phyloP scores from a whole-genome alignment of 2,113 vertebrate species.

The Pristiophorus japonicus region DNA sequence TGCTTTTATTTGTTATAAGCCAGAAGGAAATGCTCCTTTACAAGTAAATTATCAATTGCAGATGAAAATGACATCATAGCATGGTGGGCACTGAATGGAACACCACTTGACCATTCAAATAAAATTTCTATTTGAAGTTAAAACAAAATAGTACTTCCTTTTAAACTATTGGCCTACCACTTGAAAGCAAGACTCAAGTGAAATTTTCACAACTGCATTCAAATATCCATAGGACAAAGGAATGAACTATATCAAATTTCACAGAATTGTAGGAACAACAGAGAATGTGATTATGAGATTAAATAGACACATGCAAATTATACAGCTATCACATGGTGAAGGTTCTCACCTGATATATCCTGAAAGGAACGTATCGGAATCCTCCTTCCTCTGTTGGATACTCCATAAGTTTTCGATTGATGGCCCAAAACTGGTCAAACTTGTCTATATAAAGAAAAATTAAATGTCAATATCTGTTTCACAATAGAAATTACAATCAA shows the following conservation, averaged over 20 bases:
- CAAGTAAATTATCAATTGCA: not conserved
- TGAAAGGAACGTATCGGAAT: conserved; percentile 95
- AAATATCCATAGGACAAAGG: not conserved
- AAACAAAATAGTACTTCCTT: not conserved
- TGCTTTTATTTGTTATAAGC: not conserved
- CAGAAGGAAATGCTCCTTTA: not conserved
- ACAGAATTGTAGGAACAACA: not conserved
- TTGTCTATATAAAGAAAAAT: conserved; percentile 71
- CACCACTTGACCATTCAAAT: not conserved
- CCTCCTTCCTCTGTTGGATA: conserved; percentile 84
- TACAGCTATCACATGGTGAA: not conserved
- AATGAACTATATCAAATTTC: not conserved
- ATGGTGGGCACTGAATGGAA: not conserved
- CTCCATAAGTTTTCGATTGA: conserved; percentile 98
- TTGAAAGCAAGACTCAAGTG: not conserved
- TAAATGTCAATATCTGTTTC: not conserved
- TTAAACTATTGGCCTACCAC: not conserved
- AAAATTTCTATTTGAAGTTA: not conserved
- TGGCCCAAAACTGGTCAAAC: conserved; percentile 99
- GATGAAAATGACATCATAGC: not conserved
- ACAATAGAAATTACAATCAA: not conserved
- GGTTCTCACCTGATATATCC: conserved; percentile 87
- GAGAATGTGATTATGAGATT: not conserved
- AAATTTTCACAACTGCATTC: not conserved
- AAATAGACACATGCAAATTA: not conserved